Conservation (phyloP, 1,140 invertebrate species). For the Drosophila malerkotliana region DNA sequence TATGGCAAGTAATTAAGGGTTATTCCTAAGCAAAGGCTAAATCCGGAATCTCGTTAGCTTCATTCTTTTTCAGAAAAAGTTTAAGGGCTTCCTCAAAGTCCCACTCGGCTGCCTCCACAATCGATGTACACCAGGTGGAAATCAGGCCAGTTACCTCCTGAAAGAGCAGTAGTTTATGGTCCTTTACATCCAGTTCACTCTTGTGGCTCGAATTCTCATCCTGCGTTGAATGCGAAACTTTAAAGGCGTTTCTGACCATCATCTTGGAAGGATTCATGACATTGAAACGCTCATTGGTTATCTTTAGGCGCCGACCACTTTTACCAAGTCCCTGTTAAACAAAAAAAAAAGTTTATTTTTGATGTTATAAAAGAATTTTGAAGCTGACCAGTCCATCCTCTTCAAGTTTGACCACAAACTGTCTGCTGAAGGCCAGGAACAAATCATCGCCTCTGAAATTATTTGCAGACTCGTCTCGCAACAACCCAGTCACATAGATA, state of each 20-base stretch:
- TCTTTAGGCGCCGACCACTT: conserved; percentile 37
- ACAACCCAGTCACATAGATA: conserved; percentile 50
- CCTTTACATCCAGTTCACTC: conserved; percentile 31
- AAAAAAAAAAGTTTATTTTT: neutral
- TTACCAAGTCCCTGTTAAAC: conserved; percentile 47
- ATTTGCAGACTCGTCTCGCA: conserved; percentile 37
- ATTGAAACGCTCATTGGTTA: conserved; percentile 65
- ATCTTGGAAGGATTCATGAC: conserved; percentile 55
- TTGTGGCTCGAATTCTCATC: conserved; percentile 26
- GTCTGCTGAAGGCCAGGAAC: conserved; percentile 52
- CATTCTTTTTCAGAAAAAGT: conserved; percentile 43
- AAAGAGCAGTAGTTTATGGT: conserved; percentile 66
- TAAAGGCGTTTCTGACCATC: conserved; percentile 56
- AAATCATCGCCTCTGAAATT: conserved; percentile 3
- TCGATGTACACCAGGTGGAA: conserved; percentile 69
- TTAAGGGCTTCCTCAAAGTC: conserved; percentile 48
- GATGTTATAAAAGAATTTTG: neutral
- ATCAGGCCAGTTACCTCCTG: conserved; percentile 65
- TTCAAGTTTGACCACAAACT: conserved; percentile 58
- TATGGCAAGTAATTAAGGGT: too few relatives aligned
- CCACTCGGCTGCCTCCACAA: conserved; percentile 69
- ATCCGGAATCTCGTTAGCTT: conserved; percentile 36
- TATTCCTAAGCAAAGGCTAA: conserved; percentile 38
- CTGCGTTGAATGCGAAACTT: conserved; percentile 22
- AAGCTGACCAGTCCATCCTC: conserved; percentile 28